phyloP scores from a whole-genome alignment of 64 coral and sea anemone genomes.

The Montipora efflorescens region DNA sequence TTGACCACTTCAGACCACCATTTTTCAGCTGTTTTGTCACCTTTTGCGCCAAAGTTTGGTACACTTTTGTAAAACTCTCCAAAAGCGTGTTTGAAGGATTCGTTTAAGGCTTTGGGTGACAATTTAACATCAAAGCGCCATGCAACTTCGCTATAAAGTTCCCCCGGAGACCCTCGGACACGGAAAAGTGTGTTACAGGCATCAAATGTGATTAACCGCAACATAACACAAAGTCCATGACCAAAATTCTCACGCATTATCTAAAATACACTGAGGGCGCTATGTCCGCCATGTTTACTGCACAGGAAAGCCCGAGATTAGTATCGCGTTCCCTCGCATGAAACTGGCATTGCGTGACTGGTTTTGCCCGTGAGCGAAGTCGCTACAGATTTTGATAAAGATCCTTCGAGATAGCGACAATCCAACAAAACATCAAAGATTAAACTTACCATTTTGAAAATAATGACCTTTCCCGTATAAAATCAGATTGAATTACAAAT shows the following conservation, averaged over 20 bases:
- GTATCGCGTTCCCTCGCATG: no score
- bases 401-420: no score
- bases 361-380: no score
- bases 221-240: not conserved
- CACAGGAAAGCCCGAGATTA: no score
- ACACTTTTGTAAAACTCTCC: slow-evolving; percentile 49
- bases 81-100: slow-evolving; percentile 48
- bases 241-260: no score
- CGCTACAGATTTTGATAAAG: no score
- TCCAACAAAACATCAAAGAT: no score
- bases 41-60: slow-evolving; percentile 72
- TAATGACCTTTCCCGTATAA: no score
- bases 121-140: slow-evolving; percentile 51
- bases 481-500: no score
- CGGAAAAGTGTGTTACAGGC: slow-evolving; percentile 80
- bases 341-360: no score
- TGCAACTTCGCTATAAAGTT: slow-evolving; percentile 78
- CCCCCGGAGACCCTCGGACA: slow-evolving; percentile 79
- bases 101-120: slow-evolving; percentile 48
- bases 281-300: not conserved
- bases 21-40: slow-evolving; percentile 37
- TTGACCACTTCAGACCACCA: slow-evolving; percentile 77
- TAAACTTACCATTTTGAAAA: no score
- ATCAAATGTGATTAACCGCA: slow-evolving; percentile 84
- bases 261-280: no score